phyloP scores from a whole-genome alignment of 1,140 invertebrate species.

The Charaxes varanes region DNA sequence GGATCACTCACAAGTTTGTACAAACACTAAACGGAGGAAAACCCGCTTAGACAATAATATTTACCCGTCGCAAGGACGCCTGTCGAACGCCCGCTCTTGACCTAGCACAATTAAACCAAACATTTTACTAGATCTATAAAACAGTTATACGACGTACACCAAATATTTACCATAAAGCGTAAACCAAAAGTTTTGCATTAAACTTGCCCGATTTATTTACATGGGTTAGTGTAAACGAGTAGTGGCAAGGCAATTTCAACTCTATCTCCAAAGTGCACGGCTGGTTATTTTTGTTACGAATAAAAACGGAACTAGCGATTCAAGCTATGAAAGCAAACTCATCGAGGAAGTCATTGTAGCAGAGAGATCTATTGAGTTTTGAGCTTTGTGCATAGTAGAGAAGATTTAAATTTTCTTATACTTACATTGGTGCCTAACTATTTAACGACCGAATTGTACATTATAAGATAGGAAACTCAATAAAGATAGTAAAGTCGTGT shows the following conservation, averaged over 20 bases:
- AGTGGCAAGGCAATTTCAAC: constrained; percentile 19
- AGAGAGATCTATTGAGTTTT: constrained; percentile 5
- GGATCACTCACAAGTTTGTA: constrained; percentile 46
- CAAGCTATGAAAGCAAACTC: constrained; percentile 28
- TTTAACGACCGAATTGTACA: too few relatives aligned
- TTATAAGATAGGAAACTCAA: too few relatives aligned
- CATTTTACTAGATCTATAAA: constrained; percentile 73
- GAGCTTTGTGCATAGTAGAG: constrained; percentile 2
- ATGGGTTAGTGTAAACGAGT: constrained; percentile 40
- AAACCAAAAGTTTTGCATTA: constrained; percentile 73
- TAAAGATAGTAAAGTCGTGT: too few relatives aligned
- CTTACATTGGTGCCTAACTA: too few relatives aligned
- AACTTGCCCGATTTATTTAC: constrained; percentile 68
- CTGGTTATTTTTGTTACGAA: constrained; percentile 14
- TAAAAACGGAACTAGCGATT: constrained; percentile 26
- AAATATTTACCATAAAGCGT: constrained; percentile 73
- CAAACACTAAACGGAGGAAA: constrained; percentile 62
- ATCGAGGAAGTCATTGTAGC: constrained; percentile 38
- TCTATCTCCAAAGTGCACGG: constrained; percentile 20
- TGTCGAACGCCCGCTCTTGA: constrained; percentile 70
- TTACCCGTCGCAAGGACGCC: constrained; percentile 69
- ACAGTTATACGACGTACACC: constrained; percentile 68
- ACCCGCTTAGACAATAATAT: constrained; percentile 72
- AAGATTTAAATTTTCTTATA: too few relatives aligned
- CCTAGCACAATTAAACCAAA: constrained; percentile 72